Percentiles rank a stretch among this genome's conserved stretches.
phyloP scores from a whole-genome alignment of 1,140 invertebrate species.

The Hylaeus anthracinus region DNA sequence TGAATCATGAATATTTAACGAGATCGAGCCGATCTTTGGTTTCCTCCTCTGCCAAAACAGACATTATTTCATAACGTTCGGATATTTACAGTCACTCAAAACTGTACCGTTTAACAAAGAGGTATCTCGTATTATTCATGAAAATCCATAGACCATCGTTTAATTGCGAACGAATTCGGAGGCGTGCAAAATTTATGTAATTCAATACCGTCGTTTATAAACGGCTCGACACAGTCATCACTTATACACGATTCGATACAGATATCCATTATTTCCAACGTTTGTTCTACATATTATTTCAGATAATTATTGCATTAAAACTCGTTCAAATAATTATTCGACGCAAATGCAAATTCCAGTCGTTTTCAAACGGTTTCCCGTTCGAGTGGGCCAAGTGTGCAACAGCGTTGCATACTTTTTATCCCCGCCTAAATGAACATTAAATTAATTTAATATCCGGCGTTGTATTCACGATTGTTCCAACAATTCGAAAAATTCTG shows the following conservation, averaged over 20 bases:
- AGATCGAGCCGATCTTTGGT: neutral
- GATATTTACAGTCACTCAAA: neutral
- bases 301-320: slow-evolving; percentile 46
- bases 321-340: slow-evolving; percentile 37
- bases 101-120: neutral
- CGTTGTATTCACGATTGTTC: neutral
- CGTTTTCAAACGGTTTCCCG: neutral
- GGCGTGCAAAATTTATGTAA: slow-evolving; percentile 12
- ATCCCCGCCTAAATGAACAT: slow-evolving; percentile 1
- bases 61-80: neutral
- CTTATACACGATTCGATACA: slow-evolving; percentile 2
- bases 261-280: neutral
- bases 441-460: slow-evolving; percentile 10
- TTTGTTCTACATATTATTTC: slow-evolving; percentile 46
- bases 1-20: neutral
- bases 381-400: neutral
- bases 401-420: neutral
- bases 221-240: slow-evolving; percentile 3
- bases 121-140: neutral
- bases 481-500: slow-evolving; percentile 1
- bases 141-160: neutral
- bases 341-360: slow-evolving; percentile 15
- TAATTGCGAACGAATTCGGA: slow-evolving; percentile 6
- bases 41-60: no score
- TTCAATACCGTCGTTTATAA: slow-evolving; percentile 6